These are phyloP conservation scores for Erebia palarica DNA, from an alignment of 2,888 invertebrate species.

Conservation along the genomic window DNA sequence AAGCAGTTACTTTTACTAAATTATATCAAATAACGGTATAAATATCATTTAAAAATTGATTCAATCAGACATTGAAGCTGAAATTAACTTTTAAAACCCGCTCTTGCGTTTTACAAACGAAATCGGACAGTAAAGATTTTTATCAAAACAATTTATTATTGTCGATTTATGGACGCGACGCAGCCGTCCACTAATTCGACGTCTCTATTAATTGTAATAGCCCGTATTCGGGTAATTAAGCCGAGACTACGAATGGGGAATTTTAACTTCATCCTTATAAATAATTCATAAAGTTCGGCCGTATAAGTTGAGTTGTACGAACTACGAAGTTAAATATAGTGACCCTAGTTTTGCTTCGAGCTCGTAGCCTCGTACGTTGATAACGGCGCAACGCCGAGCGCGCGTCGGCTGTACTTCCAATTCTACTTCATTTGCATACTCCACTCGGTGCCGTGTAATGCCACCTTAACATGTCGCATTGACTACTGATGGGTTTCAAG, in stretches of 20 bases:
- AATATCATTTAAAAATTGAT: too few species aligned
- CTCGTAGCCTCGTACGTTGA: conserved; percentile 45
- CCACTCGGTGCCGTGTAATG: conserved; percentile 53
- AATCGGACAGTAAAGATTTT: conserved; percentile 13
- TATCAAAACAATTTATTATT: conserved; percentile 13
- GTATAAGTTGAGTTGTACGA: conserved; percentile 10
- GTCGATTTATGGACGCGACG: conserved; percentile 13
- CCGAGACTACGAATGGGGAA: conserved; percentile 21
- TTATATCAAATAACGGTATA: too few species aligned
- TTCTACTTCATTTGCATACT: conserved; percentile 75
- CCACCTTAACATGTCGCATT: conserved; percentile 56
- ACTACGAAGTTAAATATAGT: conserved; percentile 33
- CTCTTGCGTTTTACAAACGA: neutral
- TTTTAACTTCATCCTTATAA: conserved; percentile 25
- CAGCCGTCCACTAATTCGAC: conserved; percentile 12
- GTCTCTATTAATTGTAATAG: conserved; percentile 28
- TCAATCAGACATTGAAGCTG: neutral
- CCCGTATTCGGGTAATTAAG: conserved; percentile 27
- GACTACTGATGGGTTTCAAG: conserved; percentile 41
- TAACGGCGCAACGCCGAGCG: conserved; percentile 57
- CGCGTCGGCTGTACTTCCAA: conserved; percentile 63
- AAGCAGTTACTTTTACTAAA: too few species aligned
- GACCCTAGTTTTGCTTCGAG: conserved; percentile 31
- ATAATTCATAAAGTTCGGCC: conserved; percentile 31
- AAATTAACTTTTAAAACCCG: neutral